Percentiles rank a stretch among this genome's conserved stretches.
Evolutionary conservation across 2,888 invertebrate species (phyloP).

Genomic region (Dicyrtomina minuta): DNA sequence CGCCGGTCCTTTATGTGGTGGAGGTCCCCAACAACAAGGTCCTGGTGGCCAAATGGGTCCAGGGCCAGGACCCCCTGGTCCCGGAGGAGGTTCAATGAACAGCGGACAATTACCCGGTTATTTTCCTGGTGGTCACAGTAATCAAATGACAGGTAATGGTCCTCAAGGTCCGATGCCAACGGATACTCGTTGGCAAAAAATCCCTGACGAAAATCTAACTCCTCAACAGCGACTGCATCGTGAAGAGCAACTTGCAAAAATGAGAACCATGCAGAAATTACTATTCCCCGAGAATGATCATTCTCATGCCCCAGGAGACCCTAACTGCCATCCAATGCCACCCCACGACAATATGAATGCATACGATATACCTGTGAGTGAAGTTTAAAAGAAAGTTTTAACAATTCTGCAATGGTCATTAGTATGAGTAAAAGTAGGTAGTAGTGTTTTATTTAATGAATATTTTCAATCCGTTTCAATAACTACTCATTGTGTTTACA

Average conservation of each 20-base stretch:
- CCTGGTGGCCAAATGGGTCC: constrained; percentile 49
- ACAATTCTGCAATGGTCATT: too few relatives aligned
- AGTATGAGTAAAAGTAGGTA: too few relatives aligned
- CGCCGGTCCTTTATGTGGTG: constrained; percentile 43
- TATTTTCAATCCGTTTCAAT: too few relatives aligned
- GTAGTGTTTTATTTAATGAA: too few relatives aligned
- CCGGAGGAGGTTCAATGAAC: constrained; percentile 18
- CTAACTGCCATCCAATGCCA: constrained; percentile 47
- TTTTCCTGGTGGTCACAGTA: constrained; percentile 41
- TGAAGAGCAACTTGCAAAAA: constrained; percentile 86
- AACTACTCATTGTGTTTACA: background rate
- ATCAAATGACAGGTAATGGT: constrained; percentile 35
- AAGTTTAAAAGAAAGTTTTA: too few relatives aligned
- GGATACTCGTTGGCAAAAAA: constrained; percentile 82
- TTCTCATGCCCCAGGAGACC: constrained; percentile 36
- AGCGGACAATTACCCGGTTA: constrained; percentile 37
- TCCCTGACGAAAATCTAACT: constrained; percentile 93
- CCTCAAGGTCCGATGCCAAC: constrained; percentile 47
- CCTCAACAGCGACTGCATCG: constrained; percentile 93
- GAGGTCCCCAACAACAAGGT: constrained; percentile 36
- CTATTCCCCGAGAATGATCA: constrained; percentile 67
- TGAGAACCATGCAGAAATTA: constrained; percentile 83
- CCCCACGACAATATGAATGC: constrained; percentile 50
- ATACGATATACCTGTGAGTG: constrained; percentile 52
- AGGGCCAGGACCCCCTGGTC: constrained; percentile 37